Evolutionary conservation across 1,140 invertebrate genomes (phyloP), one percentile per base, ranked within the genome.

Genomic region (Pinna nobilis): DNA sequence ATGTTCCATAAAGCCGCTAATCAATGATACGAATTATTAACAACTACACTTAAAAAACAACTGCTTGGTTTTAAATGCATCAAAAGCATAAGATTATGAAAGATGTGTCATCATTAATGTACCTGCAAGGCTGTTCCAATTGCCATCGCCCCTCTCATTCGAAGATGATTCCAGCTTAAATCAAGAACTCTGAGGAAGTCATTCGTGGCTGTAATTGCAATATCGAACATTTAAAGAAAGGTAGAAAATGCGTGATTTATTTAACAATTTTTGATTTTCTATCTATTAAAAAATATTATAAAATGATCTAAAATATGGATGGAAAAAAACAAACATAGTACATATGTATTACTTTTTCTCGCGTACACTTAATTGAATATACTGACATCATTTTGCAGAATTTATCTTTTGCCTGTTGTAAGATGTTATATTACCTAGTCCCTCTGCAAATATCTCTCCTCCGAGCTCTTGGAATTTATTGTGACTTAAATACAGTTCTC

Each of bases 121-220:
- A 83, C 73, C 51, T 75, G 66, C 28, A 75, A 47, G 15, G 73
- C 73, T 41, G 55, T 65, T 23, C 73, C 73, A 20, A 75, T 66
- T 33, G 73, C 73, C 41, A 59, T 73, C 13, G 78, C 82, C 18
- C 82, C 82, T 25, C 57, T 39, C 57, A 80, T 69, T 61, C 82
- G 74, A 9, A 84, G 68, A 64, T 84, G 82, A 49, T 84, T 84
- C 82, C 82, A 84, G 44, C 82, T 81, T 9, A 84, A 67, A 55
- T 84, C 79, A 18, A 84, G 72, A 4, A 70, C 70, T 61, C 77
- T 61, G 13, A 84, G 55, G 60, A 66, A 75, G 25, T 79, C 77
- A 50, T 84, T 84, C 1, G 65, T 76, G 11, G 70, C 81, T 82
- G 53, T 11, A 71, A 72, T 20, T 37, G 13, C 0, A 23, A 23